Base-by-base conservation (phyloP, 2,797 vertebrate species). In the Lacerta agilis region DNA sequence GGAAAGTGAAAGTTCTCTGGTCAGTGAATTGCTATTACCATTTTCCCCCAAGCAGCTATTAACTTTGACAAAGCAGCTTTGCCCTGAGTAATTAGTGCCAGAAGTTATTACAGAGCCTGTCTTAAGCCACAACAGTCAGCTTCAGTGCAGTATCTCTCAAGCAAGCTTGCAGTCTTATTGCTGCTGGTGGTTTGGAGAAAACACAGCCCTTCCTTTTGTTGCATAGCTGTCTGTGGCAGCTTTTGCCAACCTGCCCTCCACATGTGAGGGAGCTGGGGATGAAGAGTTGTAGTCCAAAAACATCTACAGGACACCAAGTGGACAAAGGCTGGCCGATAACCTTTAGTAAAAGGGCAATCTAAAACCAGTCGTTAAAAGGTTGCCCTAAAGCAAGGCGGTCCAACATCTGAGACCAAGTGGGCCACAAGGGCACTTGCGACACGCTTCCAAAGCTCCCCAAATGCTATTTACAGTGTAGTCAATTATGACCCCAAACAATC, bases 21-120 rank as follows among this genome's bases (percentile, higher is more conserved):
- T 76, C 83, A 90, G 18, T 18, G 73, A 15, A 89, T 79, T 71
- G 1, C 29, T 90, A 86, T 87, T 33, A 2, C n/a, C 49, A 55
- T 41, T 55, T 27, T 41, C 41, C 45, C 41, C 41, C 41, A 88
- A 18, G 73, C 64, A 58, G 15, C 43, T 83, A 49, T 77, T 69
- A 77, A 27, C n/a, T 83, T 69, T 55, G 64, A 88, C 64, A 73
- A 25, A 73, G 82, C 86, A 69, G 79, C 86, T 93, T 92, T 93
- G 27, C 71, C 43, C 66, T 83, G 90, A 93, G 88, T 0, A 75
- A 84, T 94, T 92, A 80, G 91, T 89, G 90, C 82, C 80, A 86
- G 66, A 90, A 86, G 86, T 55, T 23, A 82, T 91, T 89, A 83
- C 27, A 27, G 89, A 93, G 90, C 43, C 25, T 45, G 49, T 79